Base-by-base conservation (phyloP, 2,888 invertebrate species). In the Ceramica pisi region DNA sequence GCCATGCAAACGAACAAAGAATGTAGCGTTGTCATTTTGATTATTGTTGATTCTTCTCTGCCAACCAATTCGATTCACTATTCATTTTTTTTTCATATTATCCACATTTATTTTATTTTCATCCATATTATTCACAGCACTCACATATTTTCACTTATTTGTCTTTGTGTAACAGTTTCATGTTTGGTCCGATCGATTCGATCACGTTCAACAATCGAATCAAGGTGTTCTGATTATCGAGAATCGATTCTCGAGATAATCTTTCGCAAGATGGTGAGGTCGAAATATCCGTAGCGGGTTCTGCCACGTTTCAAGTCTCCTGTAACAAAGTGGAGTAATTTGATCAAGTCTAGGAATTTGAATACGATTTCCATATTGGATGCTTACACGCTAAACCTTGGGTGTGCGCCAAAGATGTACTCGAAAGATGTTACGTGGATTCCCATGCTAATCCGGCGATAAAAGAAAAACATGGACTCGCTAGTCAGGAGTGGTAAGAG, bases 11-110 rank as follows among this genome's bases (percentile, higher is more conserved):
- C 86, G 63, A 91, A 80, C 71, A 91, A 77, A 46, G 88, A 87
- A 81, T 90, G 90, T 62, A 91, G 81, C 35, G 92, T 81, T 82
- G 90, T 89, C 94, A 95, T 95, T 86, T 91, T 94, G 93, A 87
- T 90, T 85, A 92, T 81, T 85, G 69, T 84, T 71, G 74, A 67
- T 84, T 83, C 64, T 86, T 86, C 81, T 86, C 53, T 61, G 83
- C 70, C 65, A 80, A 78, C 84, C 80, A 81, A 55, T 86, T 86
- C 59, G 67, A 78, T 41, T 59, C 75, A 86, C 82, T 53, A 67
- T 80, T 61, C 77, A 86, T 85, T 79, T 78, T 82, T 59, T 68
- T 41, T 60, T 35, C 2, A 41, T 61, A 80, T 67, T 60, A 74
- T 77, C 71, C 78, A 83, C 81, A 71, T 79, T 65, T 66, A 86